Evolutionary conservation across 2,888 invertebrate species (phyloP), one percentile per base, ranked within the genome.

Genomic region (Melieria picta): DNA sequence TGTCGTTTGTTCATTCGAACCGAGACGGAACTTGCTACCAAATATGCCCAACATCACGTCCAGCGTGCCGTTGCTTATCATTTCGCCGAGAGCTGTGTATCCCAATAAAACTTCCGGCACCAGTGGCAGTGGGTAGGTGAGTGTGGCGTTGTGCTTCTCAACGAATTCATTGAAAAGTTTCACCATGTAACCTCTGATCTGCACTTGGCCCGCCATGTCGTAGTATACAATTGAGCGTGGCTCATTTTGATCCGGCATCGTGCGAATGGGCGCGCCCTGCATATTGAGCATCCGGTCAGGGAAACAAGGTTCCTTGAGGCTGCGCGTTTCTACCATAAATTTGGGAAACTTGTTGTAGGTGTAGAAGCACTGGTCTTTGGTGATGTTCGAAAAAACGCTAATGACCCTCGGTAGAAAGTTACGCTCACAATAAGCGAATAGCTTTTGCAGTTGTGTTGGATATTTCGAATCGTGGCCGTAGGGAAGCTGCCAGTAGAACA

Each of bases 141-240:
- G 13, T 0, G 77, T 76, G 1, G 78, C 81, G 65, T 81, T 82
- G 2, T 78, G 45, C 0, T 75, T 77, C 5, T 61, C 7, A 1
- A 72, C 80, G 48, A 79, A 82, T 0, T 65, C 58, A 5, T 55
- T 73, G 0, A 82, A 4, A 45, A 81, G n/a, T 7, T 73, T 72
- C 0, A 75, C 72, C 10, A 76, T 77, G 50, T 71, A 81, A 4
- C 82, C 82, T 0, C 50, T 16, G 47, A 79, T 69, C 4, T 72
- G 58, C 0, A 65, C 0, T 10, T 75, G 9, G 0, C 78, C 79
- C 0, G 9, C 69, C 0, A 7, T 13, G 45, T 79, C 73, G 0
- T 52, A 47, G 43, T 77, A 79, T 3, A 75, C 10, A 57, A 82
- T 77, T 4, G 80, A 68, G 1, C 78, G 70, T 1, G 82, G 82